phyloP scores from a whole-genome alignment of 1,140 invertebrate genomes.

The Neotoxoptera formosana region DNA sequence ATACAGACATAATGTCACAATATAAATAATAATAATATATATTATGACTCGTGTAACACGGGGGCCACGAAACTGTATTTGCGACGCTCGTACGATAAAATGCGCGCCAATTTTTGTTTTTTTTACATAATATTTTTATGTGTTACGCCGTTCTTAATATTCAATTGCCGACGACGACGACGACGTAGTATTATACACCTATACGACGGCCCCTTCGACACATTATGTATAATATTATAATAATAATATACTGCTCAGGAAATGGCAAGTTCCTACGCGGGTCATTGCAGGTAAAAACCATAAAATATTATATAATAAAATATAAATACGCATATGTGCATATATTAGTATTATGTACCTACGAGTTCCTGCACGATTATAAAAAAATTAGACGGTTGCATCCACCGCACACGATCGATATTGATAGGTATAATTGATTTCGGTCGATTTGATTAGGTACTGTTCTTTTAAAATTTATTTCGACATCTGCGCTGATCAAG shows the following conservation, averaged over 20 bases:
- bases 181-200: not conserved
- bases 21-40: not conserved
- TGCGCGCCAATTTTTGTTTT: not conserved
- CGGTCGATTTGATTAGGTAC: not conserved
- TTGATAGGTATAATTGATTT: not conserved
- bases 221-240: not conserved
- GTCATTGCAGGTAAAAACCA: not conserved
- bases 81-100: not conserved
- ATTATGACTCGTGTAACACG: not conserved
- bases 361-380: not conserved
- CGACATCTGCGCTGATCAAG: not conserved
- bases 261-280: not conserved
- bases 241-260: not conserved
- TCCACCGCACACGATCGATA: not conserved
- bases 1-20: not conserved
- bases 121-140: not conserved
- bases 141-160: not conserved
- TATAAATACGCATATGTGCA: not conserved
- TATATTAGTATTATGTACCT: not conserved
- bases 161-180: not conserved
- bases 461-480: not conserved
- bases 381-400: not conserved
- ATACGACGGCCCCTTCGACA: not conserved
- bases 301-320: too few relatives aligned
- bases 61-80: too few relatives aligned